phyloP scores from a whole-genome alignment of 1,140 invertebrate species.

The Alviniconcha marisindica region DNA sequence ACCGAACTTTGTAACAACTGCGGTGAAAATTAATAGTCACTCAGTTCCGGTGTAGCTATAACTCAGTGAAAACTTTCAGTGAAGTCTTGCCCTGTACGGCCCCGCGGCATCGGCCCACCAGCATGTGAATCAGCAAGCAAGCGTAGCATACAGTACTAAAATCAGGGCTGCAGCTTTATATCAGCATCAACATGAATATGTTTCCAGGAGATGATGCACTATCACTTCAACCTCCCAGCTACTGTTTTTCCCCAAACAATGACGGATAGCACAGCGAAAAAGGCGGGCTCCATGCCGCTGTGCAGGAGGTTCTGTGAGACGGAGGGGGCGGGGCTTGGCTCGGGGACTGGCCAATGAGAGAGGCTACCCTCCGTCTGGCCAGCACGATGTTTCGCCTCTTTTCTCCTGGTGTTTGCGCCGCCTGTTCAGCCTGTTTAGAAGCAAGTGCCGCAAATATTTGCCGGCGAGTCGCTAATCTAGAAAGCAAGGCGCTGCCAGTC shows the following conservation, averaged over 20 bases:
- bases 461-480: constrained; percentile 45
- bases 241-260: constrained; percentile 25
- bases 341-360: not conserved
- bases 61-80: no score
- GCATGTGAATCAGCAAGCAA: no score
- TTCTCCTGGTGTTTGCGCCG: constrained; percentile 21
- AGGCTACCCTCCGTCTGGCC: not conserved
- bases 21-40: no score
- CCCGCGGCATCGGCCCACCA: no score
- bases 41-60: no score
- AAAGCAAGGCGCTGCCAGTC: constrained; percentile 24
- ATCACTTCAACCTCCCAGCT: constrained; percentile 14
- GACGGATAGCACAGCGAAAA: not conserved
- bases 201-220: not conserved
- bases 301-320: not conserved
- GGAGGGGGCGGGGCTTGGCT: constrained; percentile 14
- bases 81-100: no score
- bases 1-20: no score
- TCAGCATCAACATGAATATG: no score
- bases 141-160: no score
- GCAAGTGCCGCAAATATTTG: constrained; percentile 45
- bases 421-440: constrained; percentile 33
- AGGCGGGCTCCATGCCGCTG: not conserved
- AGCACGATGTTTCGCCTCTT: no score
- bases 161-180: no score